phyloP scores from a whole-genome alignment of 2,797 vertebrate species.

The Poecilia gillii region DNA sequence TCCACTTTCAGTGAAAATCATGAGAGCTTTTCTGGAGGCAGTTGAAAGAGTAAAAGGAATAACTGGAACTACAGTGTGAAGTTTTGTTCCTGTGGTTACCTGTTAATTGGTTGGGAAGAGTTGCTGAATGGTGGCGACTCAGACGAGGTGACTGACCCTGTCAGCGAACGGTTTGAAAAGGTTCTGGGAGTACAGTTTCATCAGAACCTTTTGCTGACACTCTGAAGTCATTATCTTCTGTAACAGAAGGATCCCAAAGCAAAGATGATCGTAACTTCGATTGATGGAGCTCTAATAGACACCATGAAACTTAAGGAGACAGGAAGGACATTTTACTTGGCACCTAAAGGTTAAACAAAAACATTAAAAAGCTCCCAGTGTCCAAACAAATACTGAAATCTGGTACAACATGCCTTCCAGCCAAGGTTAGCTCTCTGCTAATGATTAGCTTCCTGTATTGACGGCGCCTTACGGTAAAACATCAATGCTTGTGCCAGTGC shows the following conservation, averaged over 20 bases:
- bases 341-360: not conserved
- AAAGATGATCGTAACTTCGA: not conserved
- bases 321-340: not conserved
- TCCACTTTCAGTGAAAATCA: not conserved
- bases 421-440: not conserved
- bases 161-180: constrained; percentile 7
- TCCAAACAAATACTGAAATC: not conserved
- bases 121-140: constrained; percentile 1
- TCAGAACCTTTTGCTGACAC: not conserved
- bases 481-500: not conserved
- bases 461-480: not conserved
- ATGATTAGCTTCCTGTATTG: not conserved
- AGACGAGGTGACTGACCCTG: constrained; percentile 2
- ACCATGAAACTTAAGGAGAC: not conserved
- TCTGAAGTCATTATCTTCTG: constrained; percentile 1
- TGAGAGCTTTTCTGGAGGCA: not conserved
- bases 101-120: constrained; percentile 12
- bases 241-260: not conserved
- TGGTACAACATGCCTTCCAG: not conserved
- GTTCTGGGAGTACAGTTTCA: constrained; percentile 4
- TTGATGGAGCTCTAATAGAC: not conserved
- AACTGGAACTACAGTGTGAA: constrained; percentile 17
- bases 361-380: not conserved
- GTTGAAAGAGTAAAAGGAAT: not conserved
- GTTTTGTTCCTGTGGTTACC: constrained; percentile 42